These are phyloP conservation scores for Malurus melanocephalus DNA, from an alignment of 2,113 vertebrate genomes.

Conservation along the genomic window DNA sequence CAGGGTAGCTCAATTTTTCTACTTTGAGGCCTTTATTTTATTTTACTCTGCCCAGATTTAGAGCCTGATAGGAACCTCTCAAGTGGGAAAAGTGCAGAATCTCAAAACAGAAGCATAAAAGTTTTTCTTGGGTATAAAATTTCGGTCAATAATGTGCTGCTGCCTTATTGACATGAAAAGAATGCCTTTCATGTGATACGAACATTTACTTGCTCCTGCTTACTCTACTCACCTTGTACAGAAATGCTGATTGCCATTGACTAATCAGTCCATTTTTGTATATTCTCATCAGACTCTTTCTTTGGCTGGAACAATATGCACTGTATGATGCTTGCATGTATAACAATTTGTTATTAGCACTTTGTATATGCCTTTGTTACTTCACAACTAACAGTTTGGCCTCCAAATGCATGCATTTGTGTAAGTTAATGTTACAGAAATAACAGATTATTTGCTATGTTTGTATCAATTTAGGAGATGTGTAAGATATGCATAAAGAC, in stretches of 20 bases:
- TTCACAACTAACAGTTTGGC: constrained; percentile 75
- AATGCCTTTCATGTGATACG: constrained; percentile 48
- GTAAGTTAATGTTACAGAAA: constrained; percentile 46
- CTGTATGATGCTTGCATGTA: constrained; percentile 79
- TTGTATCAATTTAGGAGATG: constrained; percentile 42
- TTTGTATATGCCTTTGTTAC: constrained; percentile 71
- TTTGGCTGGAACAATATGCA: constrained; percentile 80
- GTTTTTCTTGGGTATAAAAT: constrained; percentile 56
- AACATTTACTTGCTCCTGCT: constrained; percentile 59
- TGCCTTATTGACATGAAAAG: constrained; percentile 49
- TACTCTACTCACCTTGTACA: constrained; percentile 59
- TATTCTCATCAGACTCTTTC: constrained; percentile 76
- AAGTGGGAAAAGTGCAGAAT: constrained; percentile 43
- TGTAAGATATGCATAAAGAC: background rate
- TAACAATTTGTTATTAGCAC: constrained; percentile 69
- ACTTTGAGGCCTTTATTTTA: background rate
- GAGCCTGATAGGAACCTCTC: constrained; percentile 24
- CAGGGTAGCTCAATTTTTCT: background rate
- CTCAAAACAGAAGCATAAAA: constrained; percentile 23
- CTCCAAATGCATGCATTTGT: constrained; percentile 74
- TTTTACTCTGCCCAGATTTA: background rate
- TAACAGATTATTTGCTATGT: constrained; percentile 33
- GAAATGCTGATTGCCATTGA: constrained; percentile 64
- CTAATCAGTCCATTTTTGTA: constrained; percentile 75
- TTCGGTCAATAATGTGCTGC: constrained; percentile 59